A percentile compares a stretch with the other conserved stretches of the same genome.
Conservation (phyloP, 1,140 invertebrate species). For the Eurosta solidaginis region DNA sequence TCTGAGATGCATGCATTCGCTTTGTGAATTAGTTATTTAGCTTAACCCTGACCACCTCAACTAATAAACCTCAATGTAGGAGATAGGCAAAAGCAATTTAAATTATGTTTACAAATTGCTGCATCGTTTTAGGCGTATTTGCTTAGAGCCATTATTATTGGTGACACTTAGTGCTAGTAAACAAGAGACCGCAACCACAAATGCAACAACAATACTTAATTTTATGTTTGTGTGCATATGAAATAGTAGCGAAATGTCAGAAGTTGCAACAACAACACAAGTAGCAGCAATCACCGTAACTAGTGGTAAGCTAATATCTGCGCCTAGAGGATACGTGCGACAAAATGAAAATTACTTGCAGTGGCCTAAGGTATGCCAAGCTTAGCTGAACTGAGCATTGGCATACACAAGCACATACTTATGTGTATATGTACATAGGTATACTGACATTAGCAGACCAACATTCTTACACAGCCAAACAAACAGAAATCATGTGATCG, state of each 20-base stretch:
- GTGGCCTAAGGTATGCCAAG: not conserved
- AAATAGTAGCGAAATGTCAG: not conserved
- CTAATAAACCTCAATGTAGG: not conserved
- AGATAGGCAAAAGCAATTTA: slow-evolving; percentile 18
- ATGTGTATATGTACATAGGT: no score
- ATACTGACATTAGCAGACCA: no score
- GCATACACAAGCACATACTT: not conserved
- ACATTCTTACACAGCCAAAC: no score
- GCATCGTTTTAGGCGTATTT: slow-evolving; percentile 25
- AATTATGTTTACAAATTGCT: slow-evolving; percentile 29
- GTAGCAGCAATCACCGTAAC: not conserved
- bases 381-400: not conserved
- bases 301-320: not conserved
- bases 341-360: not conserved
- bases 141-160: slow-evolving; percentile 20
- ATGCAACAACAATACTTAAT: not conserved
- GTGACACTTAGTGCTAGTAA: slow-evolving; percentile 16
- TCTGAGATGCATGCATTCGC: not conserved
- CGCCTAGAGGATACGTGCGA: not conserved
- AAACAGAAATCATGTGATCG: no score
- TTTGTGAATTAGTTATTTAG: not conserved
- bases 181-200: not conserved
- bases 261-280: not conserved
- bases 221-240: not conserved
- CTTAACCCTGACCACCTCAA: not conserved